Base-by-base conservation (phyloP, 2,797 vertebrate genomes). In the Naso thynnoides region DNA sequence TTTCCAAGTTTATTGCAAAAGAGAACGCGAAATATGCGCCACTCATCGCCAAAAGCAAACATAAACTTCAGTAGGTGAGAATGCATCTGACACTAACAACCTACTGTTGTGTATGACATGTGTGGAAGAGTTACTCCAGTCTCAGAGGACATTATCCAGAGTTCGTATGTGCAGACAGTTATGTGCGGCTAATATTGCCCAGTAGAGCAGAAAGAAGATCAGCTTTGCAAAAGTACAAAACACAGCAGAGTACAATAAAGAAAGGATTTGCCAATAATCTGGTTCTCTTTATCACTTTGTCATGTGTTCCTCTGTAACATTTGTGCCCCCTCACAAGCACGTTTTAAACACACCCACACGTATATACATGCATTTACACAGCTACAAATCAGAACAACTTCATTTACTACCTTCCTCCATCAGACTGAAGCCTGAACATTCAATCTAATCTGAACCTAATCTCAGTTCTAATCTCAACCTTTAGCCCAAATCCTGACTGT, bases 401-500 rank as follows among this genome's bases (percentile, higher is more conserved):
- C 1, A 27, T 55, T 18, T 21, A 19, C 4, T 10, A 1, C 62
- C 15, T 38, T 44, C 47, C 19, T 58, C 6, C 36, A 14, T 45
- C 64, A 33, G 13, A 18, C 31, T 6, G 18, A 27, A 0, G 8
- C 6, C 44, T 41, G 3, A 72, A 23, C 27, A 8, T 8, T 33
- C 31, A n/a, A 39, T 27, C 42, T 27, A 16, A 65, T 13, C 18
- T n/a, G 1, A 29, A 27, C 29, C 27, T 58, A 15, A 78, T 44
- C 23, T 74, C 18, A 56, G 9, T 38, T 36, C 27, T 79, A 38
- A 75, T 59, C 54, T 53, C 23, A 16, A 39, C 29, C 64, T 71
- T 50, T 60, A 44, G 49, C 55, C 39, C 7, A 33, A 2, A 41
- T 41, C 13, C n/a, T 9, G 15, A 27, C 47, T 10, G 21, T 59